phyloP scores from a whole-genome alignment of 1,140 invertebrate species.

The Achatina immaculata region DNA sequence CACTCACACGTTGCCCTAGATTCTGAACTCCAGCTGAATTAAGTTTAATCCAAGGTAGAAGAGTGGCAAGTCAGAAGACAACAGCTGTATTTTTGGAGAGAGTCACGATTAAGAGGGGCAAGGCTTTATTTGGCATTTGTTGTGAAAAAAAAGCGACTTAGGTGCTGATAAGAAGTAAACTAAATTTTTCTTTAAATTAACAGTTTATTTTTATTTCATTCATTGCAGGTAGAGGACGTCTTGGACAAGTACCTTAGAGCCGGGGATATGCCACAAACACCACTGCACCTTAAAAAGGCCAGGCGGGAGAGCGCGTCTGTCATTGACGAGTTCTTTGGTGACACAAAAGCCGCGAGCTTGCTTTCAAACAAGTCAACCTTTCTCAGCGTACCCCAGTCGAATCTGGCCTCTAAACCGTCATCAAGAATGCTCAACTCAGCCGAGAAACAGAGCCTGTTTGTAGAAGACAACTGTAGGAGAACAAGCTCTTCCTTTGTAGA shows the following conservation, averaged over 20 bases:
- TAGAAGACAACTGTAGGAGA: slow-evolving; percentile 73
- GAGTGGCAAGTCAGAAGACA: too few relatives aligned
- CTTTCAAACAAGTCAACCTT: slow-evolving; percentile 9
- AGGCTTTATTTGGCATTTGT: too few relatives aligned
- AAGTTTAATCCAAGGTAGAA: too few relatives aligned
- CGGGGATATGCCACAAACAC: slow-evolving; percentile 14
- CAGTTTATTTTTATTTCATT: too few relatives aligned
- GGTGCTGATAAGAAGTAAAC: too few relatives aligned
- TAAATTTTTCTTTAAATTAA: too few relatives aligned
- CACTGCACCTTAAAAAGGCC: slow-evolving; percentile 66
- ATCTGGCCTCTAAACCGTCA: not conserved
- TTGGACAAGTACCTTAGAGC: slow-evolving; percentile 38
- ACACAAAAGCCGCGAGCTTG: slow-evolving; percentile 26
- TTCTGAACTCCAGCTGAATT: not conserved
- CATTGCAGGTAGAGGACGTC: slow-evolving; percentile 10
- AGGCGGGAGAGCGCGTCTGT: slow-evolving; percentile 77
- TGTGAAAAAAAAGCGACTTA: too few relatives aligned
- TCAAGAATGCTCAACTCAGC: slow-evolving; percentile 38
- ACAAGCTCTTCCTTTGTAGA: slow-evolving; percentile 77
- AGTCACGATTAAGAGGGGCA: too few relatives aligned
- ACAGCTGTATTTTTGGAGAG: too few relatives aligned
- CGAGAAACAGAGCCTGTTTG: slow-evolving; percentile 41
- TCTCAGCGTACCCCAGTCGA: slow-evolving; percentile 36
- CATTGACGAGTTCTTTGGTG: slow-evolving; percentile 79
- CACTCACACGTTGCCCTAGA: not conserved